phyloP scores from a whole-genome alignment of 2,797 vertebrate species.

The Notamacropus eugenii region DNA sequence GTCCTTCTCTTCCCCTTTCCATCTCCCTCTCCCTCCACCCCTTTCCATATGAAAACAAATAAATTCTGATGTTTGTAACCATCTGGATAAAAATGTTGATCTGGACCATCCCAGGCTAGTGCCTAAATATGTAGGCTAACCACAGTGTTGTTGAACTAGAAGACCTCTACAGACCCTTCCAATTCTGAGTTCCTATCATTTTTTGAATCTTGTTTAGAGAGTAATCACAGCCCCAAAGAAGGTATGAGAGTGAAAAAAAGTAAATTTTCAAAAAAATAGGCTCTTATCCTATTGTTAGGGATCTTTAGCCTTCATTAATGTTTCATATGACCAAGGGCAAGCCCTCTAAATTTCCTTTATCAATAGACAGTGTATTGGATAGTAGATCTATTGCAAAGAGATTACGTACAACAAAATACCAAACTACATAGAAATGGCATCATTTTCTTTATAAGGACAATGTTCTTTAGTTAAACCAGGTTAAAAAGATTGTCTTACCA shows the following conservation, averaged over 20 bases:
- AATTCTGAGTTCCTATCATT: neutral
- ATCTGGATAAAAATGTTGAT: slow-evolving; percentile 73
- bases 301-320: neutral
- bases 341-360: neutral
- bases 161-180: neutral
- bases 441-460: neutral
- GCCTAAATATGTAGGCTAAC: neutral
- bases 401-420: neutral
- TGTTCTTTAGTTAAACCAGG: slow-evolving; percentile 25
- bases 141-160: neutral
- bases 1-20: no score
- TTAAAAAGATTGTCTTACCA: neutral
- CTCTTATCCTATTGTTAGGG: neutral
- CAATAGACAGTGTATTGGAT: neutral
- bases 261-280: neutral
- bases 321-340: neutral
- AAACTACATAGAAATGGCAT: neutral
- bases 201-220: neutral
- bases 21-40: slow-evolving; percentile 15
- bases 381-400: neutral
- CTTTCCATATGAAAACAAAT: slow-evolving; percentile 71
- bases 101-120: slow-evolving; percentile 49
- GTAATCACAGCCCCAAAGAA: slow-evolving; percentile 6
- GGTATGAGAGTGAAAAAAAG: neutral
- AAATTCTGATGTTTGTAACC: slow-evolving; percentile 75